Evolutionary conservation across 2,888 invertebrate genomes (phyloP), one percentile per base, ranked within the genome.

Genomic region (Mellilla xanthometata): DNA sequence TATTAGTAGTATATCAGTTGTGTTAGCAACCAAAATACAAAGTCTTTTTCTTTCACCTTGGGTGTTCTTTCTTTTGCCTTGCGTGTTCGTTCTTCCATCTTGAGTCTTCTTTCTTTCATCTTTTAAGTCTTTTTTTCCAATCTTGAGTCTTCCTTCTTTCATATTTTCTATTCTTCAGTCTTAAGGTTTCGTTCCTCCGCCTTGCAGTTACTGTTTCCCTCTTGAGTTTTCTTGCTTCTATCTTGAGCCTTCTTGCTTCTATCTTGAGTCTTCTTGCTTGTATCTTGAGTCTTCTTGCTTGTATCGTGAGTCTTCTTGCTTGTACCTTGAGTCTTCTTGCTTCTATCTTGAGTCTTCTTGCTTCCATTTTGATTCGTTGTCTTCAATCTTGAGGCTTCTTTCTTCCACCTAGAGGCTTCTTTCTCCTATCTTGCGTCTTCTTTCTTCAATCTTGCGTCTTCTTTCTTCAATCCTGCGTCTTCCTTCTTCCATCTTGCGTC

Each of bases 401-500:
- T 26, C 23, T 44, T 49, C 40, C 46, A 3, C 13, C 32, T 12
- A 23, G 19, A 27, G 28, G 23, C 29, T 41, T 49, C 39, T 9
- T 19, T 31, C 38, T 44, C 29, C 38, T 26, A 31, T 27, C 30
- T 34, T 30, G 4, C 13, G n/a, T 38, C 24, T 47, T 50, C 36
- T 11, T 34, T 47, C 32, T 45, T 53, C 9, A 33, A 34, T 23
- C 22, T 47, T 28, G 23, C 1, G 9, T 35, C 10, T 35, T 27
- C 3, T 2, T 6, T 39, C 30, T 39, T 30, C 30, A 12, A n/a
- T 23, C 23, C 30, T 30, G 30, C 11, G 13, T 26, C 22, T 42
- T 42, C 34, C 13, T 31, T 43, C 12, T 38, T 33, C 26, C 11
- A 30, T 49, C n/a, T 33, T 27, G 30, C 32, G 46, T 39, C 50